Conservation (phyloP, 64 coral and sea anemone genomes). For the Dendrophyllia cribrosa region DNA sequence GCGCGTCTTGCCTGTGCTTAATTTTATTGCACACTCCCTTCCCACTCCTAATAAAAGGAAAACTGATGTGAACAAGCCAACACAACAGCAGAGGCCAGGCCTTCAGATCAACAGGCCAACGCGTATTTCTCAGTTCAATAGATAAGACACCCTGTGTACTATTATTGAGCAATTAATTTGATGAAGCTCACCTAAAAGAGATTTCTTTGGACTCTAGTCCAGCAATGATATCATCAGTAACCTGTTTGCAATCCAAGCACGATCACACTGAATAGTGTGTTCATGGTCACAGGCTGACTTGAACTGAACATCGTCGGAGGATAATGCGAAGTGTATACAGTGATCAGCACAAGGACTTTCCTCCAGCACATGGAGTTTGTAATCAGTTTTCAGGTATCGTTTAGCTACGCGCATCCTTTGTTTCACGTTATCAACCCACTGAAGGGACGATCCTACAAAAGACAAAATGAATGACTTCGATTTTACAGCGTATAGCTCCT, state of each 20-base stretch:
- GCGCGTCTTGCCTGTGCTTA: no score
- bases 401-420: slow-evolving; percentile 42
- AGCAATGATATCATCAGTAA: slow-evolving; percentile 42
- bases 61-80: no score
- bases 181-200: slow-evolving; percentile 19
- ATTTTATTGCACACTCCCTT: no score
- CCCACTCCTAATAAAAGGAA: no score
- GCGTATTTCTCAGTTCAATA: no score
- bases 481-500: not conserved
- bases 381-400: slow-evolving; percentile 58
- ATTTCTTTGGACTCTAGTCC: not conserved
- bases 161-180: not conserved
- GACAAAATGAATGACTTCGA: not conserved
- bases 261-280: slow-evolving; percentile 46
- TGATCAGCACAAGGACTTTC: slow-evolving; percentile 62
- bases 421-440: slow-evolving; percentile 35
- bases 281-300: slow-evolving; percentile 50
- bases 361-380: slow-evolving; percentile 49
- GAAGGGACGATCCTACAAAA: slow-evolving; percentile 29
- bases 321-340: slow-evolving; percentile 51
- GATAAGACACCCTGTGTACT: no score
- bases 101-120: no score
- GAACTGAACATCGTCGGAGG: slow-evolving; percentile 37
- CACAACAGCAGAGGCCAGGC: no score
- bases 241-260: slow-evolving; percentile 25